Conservation (phyloP, 2,888 invertebrate species). For the Melikaiella ostensackeni region DNA sequence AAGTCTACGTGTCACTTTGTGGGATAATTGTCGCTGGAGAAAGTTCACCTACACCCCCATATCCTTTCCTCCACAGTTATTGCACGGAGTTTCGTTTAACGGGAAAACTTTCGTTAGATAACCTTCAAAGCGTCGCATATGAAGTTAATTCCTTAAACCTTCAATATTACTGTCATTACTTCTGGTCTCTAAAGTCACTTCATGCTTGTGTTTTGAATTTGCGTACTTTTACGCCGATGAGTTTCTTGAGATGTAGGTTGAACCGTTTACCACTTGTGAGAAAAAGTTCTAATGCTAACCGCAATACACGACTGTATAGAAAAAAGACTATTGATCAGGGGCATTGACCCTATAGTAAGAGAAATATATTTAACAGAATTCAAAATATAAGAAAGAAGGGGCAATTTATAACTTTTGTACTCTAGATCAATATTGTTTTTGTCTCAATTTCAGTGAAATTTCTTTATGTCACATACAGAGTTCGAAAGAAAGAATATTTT, state of each 20-base stretch:
- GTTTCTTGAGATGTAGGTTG: background rate
- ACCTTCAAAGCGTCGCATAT: conserved; percentile 31
- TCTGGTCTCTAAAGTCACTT: background rate
- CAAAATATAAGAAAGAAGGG: too few relatives aligned
- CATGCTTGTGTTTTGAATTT: background rate
- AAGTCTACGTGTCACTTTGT: conserved; percentile 54
- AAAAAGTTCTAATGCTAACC: background rate
- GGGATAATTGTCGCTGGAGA: conserved; percentile 71
- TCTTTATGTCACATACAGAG: too few relatives aligned
- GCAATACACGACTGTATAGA: background rate
- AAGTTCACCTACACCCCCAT: conserved; percentile 61
- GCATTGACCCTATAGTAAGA: background rate
- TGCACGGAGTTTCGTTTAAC: conserved; percentile 61
- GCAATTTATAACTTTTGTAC: too few relatives aligned
- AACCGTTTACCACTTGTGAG: background rate
- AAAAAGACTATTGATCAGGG: background rate
- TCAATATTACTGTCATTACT: background rate
- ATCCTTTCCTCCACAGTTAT: conserved; percentile 51
- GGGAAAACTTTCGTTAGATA: conserved; percentile 58
- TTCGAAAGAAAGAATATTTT: too few relatives aligned
- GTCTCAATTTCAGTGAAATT: too few relatives aligned
- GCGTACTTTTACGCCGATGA: background rate
- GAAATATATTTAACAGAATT: too few relatives aligned
- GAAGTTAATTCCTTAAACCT: background rate
- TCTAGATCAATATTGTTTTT: too few relatives aligned